Base-by-base conservation (phyloP, 2,113 vertebrate species). In the Dunckerocampus dactyliophorus region DNA sequence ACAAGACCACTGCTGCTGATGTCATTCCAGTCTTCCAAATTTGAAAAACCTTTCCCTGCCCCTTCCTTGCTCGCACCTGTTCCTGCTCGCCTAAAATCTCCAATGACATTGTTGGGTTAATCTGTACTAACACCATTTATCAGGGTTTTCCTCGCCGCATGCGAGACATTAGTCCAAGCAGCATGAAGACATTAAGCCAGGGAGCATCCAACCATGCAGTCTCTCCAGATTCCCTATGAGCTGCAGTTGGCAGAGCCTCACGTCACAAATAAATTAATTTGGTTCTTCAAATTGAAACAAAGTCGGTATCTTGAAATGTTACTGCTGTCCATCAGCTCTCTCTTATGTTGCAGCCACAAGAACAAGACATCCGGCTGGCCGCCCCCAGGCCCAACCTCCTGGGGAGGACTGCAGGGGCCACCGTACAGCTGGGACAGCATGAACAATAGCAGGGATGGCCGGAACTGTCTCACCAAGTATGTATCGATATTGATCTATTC, bases 341-440 rank as follows among this genome's bases (percentile, higher is more conserved):
- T 6, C 63, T 34, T 71, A 1, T 42, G 8, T 74, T 82, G 50
- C 80, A 98, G 96, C 90, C 94, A 98, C 88, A 96, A 92, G 86
- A 94, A 90, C 70, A 97, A 97, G 88, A 91, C 95, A 73, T 91
- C 94, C 22, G 94, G 93, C 85, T 98, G 96, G 96, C 92, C 94
- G 4, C 93, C 95, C 65, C 92, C 95, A 10, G 78, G 81, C 65
- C 89, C 93, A 6, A 93, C 93, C 78, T 91, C 93, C 90, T 97
- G 96, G 95, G 88, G 83, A 34, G 92, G 93, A 88, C 92, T 93
- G 75, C 94, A 94, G 90, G 94, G 93, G 7, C 90, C 94, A 59
- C 92, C 94, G 21, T 98, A 93, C 90, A 94, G 92, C 88, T 97
- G 95, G 96, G 96, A 97, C 85, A 91, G 91, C 85, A 92, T 95